Evolutionary conservation across 2,113 vertebrate genomes (phyloP), one percentile per base, ranked within the genome.

Genomic region (Scortum barcoo): DNA sequence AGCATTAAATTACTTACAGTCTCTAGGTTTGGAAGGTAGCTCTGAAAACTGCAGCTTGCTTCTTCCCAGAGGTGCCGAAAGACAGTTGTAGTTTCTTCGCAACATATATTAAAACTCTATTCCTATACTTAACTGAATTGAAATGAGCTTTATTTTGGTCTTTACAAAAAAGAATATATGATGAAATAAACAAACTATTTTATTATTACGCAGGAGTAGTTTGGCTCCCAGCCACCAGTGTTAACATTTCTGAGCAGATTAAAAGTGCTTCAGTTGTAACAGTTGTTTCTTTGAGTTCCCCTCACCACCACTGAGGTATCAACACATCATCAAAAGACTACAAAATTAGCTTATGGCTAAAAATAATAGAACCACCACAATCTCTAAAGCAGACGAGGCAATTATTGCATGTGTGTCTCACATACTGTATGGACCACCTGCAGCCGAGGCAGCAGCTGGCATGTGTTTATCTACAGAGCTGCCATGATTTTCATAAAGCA

Each of bases 391-490:
- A 81, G 88, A 78, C 86, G 78, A 81, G 85, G 79, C 76, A 83
- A 91, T 93, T 91, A 93, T 72, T 87, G 86, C 63, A 81, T 83
- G 80, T 70, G 88, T 77, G 85, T 81, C 84, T 86, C 84, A 80
- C 85, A 78, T 22, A 53, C 20, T 53, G 58, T 84, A 81, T 65
- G 26, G 87, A 90, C 90, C 93, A 94, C 92, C 92, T 93, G 92
- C 80, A 92, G 84, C 83, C 36, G 50, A 84, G 60, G 72, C 87
- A 86, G 80, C 94, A 93, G 92, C 90, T 91, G 93, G 86, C 66
- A 83, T 58, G 76, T 83, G 38, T 91, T 91, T 51, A 61, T 90
- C 89, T 77, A 54, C 66, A 85, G 77, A 54, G 36, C 68, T 74
- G 46, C 69, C 66, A 72, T 67, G 56, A 67, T 82, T 36, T 63